A percentile compares a stretch with the other conserved stretches of the same genome.
These are phyloP conservation scores for Biston betularia DNA, from an alignment of 2,888 invertebrate species.

Conservation along the genomic window DNA sequence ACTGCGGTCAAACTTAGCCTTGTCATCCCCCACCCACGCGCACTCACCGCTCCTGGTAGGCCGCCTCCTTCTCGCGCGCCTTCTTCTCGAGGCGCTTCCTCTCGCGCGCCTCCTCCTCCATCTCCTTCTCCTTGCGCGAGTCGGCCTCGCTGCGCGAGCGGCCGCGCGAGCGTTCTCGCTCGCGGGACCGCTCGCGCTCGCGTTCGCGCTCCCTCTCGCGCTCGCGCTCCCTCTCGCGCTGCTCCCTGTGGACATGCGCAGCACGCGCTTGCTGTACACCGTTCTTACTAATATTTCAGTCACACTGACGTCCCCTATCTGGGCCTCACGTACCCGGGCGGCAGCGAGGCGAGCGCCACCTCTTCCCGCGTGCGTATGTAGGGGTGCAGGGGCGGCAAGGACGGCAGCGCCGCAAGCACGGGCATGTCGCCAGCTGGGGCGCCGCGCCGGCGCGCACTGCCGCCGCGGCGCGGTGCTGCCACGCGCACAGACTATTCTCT, in stretches of 20 bases:
- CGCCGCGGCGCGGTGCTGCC: neutral
- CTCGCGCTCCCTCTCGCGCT: conserved; percentile 64
- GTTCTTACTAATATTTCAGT: too few species aligned
- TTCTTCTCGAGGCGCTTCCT: conserved; percentile 95
- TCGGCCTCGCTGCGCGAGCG: conserved; percentile 87
- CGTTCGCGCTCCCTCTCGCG: conserved; percentile 71
- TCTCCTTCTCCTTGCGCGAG: conserved; percentile 91
- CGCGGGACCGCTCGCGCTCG: conserved; percentile 67
- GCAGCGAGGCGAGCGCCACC: conserved; percentile 51
- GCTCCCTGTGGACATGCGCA: conserved; percentile 52
- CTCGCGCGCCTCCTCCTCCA: conserved; percentile 97
- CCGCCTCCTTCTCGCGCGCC: conserved; percentile 97
- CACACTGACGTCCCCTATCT: too few species aligned
- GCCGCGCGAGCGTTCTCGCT: conserved; percentile 70
- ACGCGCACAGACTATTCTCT: too few species aligned
- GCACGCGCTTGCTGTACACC: neutral
- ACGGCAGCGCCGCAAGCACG: conserved; percentile 13
- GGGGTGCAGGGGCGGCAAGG: conserved; percentile 59
- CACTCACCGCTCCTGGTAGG: conserved; percentile 94
- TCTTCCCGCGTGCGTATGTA: conserved; percentile 73
- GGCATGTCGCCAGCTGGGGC: neutral
- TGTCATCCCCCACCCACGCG: neutral
- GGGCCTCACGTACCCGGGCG: conserved; percentile 22
- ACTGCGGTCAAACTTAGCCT: too few species aligned
- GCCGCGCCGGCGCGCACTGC: neutral